Conservation (phyloP, 1,140 invertebrate species). For the Euglossa dilemma region DNA sequence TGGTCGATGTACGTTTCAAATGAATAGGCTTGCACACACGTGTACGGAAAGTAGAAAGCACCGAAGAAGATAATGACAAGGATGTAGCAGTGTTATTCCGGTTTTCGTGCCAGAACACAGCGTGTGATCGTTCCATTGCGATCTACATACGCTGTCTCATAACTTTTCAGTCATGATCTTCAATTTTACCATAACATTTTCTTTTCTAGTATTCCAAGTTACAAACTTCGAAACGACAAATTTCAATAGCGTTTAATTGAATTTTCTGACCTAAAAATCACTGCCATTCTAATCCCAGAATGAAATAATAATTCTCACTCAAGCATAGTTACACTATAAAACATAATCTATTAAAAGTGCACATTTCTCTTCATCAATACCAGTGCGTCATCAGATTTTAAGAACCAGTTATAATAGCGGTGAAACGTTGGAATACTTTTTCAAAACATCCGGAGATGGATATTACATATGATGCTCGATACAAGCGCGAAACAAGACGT, state of each 20-base stretch:
- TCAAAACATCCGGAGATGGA: neutral
- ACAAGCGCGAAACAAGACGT: neutral
- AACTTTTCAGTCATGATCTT: neutral
- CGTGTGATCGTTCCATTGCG: constrained; percentile 35
- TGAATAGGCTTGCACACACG: constrained; percentile 37
- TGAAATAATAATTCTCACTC: no score
- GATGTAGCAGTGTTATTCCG: constrained; percentile 41
- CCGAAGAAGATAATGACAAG: constrained; percentile 54
- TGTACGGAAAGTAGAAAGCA: constrained; percentile 67
- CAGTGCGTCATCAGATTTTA: neutral
- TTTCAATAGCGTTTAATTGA: neutral
- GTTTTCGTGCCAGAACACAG: constrained; percentile 44
- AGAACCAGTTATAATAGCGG: neutral
- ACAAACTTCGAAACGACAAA: neutral
- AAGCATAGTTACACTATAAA: neutral
- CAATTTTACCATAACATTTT: neutral
- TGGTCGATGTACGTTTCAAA: constrained; percentile 42
- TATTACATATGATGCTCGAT: neutral
- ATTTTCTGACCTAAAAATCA: neutral
- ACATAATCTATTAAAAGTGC: neutral
- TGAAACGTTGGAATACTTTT: neutral
- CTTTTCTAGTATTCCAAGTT: no score
- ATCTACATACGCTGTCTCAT: constrained; percentile 25
- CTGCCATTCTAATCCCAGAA: neutral
- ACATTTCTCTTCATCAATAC: neutral